Percentiles rank a stretch among this genome's conserved stretches.
These are phyloP conservation scores for Balaenoptera acutorostrata DNA, from an alignment of 2,113 vertebrate species.

Conservation along the genomic window DNA sequence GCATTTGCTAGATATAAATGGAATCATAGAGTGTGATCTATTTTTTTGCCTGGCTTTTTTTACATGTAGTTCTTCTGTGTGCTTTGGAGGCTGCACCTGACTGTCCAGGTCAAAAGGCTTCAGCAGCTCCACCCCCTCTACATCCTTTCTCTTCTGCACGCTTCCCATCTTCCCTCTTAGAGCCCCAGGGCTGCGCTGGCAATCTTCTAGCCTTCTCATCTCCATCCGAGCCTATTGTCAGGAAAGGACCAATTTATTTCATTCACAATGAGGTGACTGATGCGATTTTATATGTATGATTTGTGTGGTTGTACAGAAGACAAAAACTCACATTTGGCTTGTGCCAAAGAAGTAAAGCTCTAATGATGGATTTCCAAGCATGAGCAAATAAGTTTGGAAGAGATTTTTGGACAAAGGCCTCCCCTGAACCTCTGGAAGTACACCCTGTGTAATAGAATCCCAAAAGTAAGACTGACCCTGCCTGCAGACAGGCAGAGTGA, in stretches of 20 bases:
- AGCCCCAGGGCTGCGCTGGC: not conserved
- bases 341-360: not conserved
- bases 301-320: not conserved
- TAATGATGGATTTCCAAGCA: not conserved
- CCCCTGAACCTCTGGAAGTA: not conserved
- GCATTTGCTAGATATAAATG: not conserved
- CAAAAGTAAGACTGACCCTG: not conserved
- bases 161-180: not conserved
- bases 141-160: rapidly evolving
- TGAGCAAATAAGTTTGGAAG: not conserved
- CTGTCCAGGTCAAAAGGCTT: not conserved
- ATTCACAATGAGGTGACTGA: not conserved
- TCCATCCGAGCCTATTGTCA: not conserved
- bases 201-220: not conserved
- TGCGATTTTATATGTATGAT: not conserved
- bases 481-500: not conserved
- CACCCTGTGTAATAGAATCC: too few species aligned
- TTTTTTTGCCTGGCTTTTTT: not conserved
- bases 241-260: not conserved
- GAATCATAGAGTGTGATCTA: not conserved
- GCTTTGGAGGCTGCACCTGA: not conserved
- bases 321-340: not conserved
- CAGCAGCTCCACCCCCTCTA: not conserved
- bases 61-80: not conserved
- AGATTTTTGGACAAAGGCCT: not conserved